Percentiles rank a stretch among this genome's conserved stretches.
Conservation (phyloP, 2,113 vertebrate genomes). For the Ailuropoda melanoleuca region DNA sequence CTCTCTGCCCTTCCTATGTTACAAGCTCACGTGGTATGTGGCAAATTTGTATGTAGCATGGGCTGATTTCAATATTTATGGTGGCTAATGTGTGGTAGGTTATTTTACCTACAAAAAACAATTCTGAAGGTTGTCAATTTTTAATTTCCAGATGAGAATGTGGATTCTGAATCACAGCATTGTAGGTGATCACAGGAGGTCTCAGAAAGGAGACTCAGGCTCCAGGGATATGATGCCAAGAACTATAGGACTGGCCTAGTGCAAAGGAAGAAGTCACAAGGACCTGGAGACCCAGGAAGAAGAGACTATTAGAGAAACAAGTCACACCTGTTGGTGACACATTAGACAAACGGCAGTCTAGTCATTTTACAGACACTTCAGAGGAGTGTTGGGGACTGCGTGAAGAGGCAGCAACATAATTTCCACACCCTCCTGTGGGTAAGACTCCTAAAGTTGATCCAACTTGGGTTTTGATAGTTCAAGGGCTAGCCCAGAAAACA, state of each 20-base stretch:
- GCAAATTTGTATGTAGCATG: neutral
- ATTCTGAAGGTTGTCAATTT: neutral
- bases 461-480: neutral
- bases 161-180: neutral
- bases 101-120: neutral
- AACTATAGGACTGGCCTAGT: neutral
- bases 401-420: neutral
- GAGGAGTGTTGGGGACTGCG: neutral
- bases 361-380: neutral
- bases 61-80: neutral
- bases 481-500: neutral
- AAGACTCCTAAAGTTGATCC: neutral
- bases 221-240: neutral
- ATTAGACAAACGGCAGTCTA: neutral
- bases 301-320: neutral
- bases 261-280: neutral
- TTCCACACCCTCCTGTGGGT: neutral
- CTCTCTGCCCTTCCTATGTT: neutral
- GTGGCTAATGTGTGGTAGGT: neutral
- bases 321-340: neutral
- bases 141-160: neutral
- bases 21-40: neutral
- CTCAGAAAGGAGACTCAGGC: neutral
- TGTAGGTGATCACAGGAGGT: neutral
- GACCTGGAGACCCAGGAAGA: neutral